Conservation (phyloP, 2,888 invertebrate species). For the Clitarchus hookeri region DNA sequence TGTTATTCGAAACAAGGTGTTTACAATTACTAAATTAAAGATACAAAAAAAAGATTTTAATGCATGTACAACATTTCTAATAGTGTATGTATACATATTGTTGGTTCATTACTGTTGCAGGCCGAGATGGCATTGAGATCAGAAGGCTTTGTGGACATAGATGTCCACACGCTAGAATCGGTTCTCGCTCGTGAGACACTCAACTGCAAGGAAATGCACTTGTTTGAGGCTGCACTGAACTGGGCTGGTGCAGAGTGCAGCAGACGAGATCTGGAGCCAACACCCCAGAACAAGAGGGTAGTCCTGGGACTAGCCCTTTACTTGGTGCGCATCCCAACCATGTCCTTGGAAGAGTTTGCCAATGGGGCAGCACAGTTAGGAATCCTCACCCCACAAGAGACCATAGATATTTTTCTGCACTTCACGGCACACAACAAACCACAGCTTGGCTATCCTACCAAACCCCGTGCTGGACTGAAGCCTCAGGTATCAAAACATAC, state of each 20-base stretch:
- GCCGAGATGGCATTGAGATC: conserved; percentile 96
- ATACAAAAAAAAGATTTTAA: too few relatives aligned
- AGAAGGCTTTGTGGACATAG: conserved; percentile 95
- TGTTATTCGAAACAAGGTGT: too few relatives aligned
- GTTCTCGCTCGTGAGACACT: conserved; percentile 91
- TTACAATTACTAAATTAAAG: too few relatives aligned
- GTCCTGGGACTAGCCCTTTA: conserved; percentile 80
- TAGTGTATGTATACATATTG: not conserved
- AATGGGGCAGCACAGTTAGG: conserved; percentile 93
- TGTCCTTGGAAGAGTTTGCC: conserved; percentile 92
- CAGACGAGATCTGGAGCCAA: conserved; percentile 79
- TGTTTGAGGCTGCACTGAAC: conserved; percentile 87
- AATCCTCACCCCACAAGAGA: conserved; percentile 89
- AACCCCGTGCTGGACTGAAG: conserved; percentile 83
- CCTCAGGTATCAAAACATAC: conserved; percentile 70
- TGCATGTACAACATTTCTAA: too few relatives aligned
- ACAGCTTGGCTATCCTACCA: conserved; percentile 77
- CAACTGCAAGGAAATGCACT: conserved; percentile 90
- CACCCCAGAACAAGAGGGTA: conserved; percentile 76
- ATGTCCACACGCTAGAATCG: conserved; percentile 88
- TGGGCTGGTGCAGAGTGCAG: conserved; percentile 94
- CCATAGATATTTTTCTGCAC: conserved; percentile 92
- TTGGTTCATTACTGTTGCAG: conserved; percentile 56
- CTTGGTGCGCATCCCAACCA: conserved; percentile 90
- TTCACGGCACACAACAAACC: conserved; percentile 92